Conservation (phyloP, 2,113 vertebrate species). For the Mesoclemmys tuberculata region DNA sequence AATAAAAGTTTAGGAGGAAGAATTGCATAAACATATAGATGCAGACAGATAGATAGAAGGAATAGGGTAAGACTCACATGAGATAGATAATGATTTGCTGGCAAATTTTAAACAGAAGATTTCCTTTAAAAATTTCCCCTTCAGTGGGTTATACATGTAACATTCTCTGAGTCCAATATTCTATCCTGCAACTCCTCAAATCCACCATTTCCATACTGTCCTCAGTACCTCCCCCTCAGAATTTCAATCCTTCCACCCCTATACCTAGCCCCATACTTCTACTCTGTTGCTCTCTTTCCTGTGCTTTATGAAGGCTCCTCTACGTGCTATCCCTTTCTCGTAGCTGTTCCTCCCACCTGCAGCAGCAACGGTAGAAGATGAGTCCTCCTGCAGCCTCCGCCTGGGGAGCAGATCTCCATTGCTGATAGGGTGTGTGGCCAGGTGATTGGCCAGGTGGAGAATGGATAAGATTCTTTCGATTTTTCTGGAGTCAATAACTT, state of each 20-base stretch:
- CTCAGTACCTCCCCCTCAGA: neutral
- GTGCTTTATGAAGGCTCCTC: neutral
- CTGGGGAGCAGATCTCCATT: neutral
- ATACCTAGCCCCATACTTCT: neutral
- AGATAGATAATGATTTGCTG: neutral
- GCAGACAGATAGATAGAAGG: neutral
- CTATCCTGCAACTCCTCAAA: neutral
- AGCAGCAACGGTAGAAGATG: too few species aligned
- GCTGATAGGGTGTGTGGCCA: neutral
- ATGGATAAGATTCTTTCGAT: neutral
- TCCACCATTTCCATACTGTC: neutral
- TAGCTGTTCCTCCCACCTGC: too few species aligned
- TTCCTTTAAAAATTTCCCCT: neutral
- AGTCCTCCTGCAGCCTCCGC: too few species aligned
- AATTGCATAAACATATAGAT: neutral
- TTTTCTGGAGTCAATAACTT: neutral
- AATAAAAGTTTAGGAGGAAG: neutral
- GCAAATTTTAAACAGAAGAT: neutral
- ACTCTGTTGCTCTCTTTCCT: neutral
- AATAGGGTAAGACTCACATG: neutral
- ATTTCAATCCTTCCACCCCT: neutral
- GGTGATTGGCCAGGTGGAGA: neutral
- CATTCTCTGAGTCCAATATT: neutral
- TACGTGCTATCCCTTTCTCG: too few species aligned
- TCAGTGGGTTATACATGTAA: neutral